phyloP scores from a whole-genome alignment of 2,888 invertebrate species.

The Philereme transversata region DNA sequence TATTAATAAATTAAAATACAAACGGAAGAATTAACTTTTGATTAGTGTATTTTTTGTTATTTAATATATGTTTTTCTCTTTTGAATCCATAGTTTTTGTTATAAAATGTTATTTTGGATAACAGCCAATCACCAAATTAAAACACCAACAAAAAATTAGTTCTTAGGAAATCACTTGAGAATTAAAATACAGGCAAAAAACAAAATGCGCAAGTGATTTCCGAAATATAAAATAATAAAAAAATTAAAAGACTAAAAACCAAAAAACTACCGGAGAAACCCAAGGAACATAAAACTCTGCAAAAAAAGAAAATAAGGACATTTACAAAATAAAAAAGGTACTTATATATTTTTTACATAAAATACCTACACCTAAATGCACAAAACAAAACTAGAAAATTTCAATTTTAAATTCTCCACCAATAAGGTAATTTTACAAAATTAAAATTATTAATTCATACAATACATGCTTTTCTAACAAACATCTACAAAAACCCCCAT shows the following conservation, averaged over 20 bases:
- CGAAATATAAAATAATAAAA: conserved; percentile 43
- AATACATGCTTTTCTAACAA: conserved; percentile 42
- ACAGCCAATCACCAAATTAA: conserved; percentile 31
- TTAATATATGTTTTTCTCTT: background rate
- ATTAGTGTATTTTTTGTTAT: conserved; percentile 42
- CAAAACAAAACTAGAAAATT: conserved; percentile 3
- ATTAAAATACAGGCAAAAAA: conserved; percentile 22
- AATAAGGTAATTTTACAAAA: conserved; percentile 8
- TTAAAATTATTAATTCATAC: conserved; percentile 4
- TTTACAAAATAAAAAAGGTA: conserved; percentile 33
- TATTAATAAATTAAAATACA: no score
- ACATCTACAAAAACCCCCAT: conserved; percentile 25
- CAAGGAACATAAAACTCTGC: conserved; percentile 73
- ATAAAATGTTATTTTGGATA: conserved; percentile 23
- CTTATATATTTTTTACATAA: background rate
- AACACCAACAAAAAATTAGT: conserved; percentile 63
- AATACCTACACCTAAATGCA: conserved; percentile 5
- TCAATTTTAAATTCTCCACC: background rate
- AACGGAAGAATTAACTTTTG: conserved; percentile 52
- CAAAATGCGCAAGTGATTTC: conserved; percentile 54
- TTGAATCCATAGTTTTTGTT: conserved; percentile 16
- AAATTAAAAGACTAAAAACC: conserved; percentile 56
- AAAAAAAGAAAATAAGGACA: conserved; percentile 63
- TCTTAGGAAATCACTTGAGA: conserved; percentile 58
- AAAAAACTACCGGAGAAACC: conserved; percentile 78